Conservation (phyloP, 2,797 vertebrate genomes). For the Lerista edwardsae region DNA sequence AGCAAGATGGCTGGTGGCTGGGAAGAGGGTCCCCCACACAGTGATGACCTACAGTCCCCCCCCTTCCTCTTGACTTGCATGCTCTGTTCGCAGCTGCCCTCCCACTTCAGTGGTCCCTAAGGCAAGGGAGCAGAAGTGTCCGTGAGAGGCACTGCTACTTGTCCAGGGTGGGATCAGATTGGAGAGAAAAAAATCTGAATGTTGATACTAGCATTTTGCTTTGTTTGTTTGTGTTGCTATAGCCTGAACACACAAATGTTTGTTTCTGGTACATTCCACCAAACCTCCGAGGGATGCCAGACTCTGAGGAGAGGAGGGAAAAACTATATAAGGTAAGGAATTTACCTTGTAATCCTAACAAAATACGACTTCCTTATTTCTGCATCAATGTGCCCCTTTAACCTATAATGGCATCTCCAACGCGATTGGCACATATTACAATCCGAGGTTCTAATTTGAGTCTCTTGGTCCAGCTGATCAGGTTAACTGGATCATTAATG, state of each 20-base stretch:
- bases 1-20: background rate
- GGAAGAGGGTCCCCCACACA: background rate
- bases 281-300: constrained; percentile 86
- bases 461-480: accelerated
- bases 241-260: constrained; percentile 98
- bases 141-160: no score
- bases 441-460: background rate
- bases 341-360: background rate
- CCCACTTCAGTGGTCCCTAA: background rate
- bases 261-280: constrained; percentile 98
- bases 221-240: constrained; percentile 60
- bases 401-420: background rate
- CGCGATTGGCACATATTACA: background rate
- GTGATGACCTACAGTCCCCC: background rate
- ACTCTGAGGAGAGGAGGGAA: constrained; percentile 86
- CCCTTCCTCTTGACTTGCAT: background rate
- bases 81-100: background rate
- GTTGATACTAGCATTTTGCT: constrained; percentile 22
- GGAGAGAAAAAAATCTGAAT: background rate
- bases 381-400: background rate
- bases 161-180: background rate
- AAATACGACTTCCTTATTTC: constrained; percentile 3
- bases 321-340: constrained; percentile 81
- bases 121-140: background rate
- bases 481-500: background rate